Conservation (phyloP, 2,113 vertebrate species). For the Romanogobio albipinnatus region DNA sequence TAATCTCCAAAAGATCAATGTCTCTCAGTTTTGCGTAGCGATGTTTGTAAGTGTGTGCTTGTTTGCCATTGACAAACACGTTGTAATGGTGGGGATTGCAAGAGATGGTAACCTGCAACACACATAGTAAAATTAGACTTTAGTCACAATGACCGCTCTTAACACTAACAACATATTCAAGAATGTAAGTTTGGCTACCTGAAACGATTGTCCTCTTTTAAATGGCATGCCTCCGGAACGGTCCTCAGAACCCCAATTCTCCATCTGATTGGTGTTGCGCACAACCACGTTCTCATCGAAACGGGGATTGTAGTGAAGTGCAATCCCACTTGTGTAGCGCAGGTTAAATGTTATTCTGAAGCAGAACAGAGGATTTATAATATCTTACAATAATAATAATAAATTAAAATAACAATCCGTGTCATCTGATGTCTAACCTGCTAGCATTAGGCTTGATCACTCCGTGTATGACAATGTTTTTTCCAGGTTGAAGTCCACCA, state of each 20-base stretch:
- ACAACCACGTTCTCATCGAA: slow-evolving; percentile 66
- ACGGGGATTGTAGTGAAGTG: slow-evolving; percentile 70
- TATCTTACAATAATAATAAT: neutral
- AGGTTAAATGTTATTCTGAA: slow-evolving; percentile 69
- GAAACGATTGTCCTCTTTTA: slow-evolving; percentile 61
- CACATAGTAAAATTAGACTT: neutral
- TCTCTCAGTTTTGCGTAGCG: slow-evolving; percentile 56
- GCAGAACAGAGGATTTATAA: neutral
- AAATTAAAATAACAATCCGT: neutral
- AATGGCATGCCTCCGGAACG: slow-evolving; percentile 59
- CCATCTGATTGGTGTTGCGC: slow-evolving; percentile 57
- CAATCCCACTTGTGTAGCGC: slow-evolving; percentile 58
- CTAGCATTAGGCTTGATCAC: slow-evolving; percentile 61
- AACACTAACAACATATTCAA: neutral
- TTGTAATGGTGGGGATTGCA: slow-evolving; percentile 69
- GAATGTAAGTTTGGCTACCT: slow-evolving; percentile 41
- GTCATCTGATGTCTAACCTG: slow-evolving; percentile 63
- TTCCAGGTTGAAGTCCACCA: slow-evolving; percentile 74
- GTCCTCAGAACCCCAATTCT: slow-evolving; percentile 65
- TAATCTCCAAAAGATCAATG: slow-evolving; percentile 68
- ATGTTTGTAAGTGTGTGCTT: slow-evolving; percentile 66
- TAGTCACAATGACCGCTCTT: neutral
- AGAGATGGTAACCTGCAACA: slow-evolving; percentile 71
- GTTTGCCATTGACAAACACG: slow-evolving; percentile 70
- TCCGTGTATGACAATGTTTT: slow-evolving; percentile 76